Percentiles rank a stretch among this genome's conserved stretches.
Conservation (phyloP, 2,113 vertebrate genomes). For the Apteryx mantelli region DNA sequence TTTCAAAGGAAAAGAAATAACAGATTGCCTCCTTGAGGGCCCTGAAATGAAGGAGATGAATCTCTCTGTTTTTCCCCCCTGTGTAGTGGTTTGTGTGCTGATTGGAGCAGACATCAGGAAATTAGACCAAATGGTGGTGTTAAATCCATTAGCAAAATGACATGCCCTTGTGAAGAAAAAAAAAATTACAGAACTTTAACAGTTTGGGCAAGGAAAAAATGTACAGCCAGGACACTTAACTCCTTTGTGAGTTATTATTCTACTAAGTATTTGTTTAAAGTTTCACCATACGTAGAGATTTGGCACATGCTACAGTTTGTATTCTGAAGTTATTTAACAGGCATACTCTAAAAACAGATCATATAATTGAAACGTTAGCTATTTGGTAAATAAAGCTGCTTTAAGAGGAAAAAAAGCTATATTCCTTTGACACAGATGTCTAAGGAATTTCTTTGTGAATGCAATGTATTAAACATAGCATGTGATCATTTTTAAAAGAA, state of each 20-base stretch:
- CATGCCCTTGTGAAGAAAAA: constrained; percentile 60
- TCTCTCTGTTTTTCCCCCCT: background rate
- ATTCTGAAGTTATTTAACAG: constrained; percentile 72
- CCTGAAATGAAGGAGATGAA: constrained; percentile 51
- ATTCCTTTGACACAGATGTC: background rate
- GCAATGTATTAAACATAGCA: background rate
- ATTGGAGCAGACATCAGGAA: constrained; percentile 77
- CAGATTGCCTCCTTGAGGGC: constrained; percentile 32
- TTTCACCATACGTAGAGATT: constrained; percentile 68
- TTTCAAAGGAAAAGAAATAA: constrained; percentile 44
- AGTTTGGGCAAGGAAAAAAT: constrained; percentile 62
- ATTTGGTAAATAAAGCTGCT: background rate
- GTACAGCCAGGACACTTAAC: constrained; percentile 59
- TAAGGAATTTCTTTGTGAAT: background rate
- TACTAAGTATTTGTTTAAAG: constrained; percentile 69
- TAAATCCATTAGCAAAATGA: constrained; percentile 79
- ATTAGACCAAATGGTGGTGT: constrained; percentile 73
- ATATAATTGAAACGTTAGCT: constrained; percentile 19
- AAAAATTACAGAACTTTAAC: constrained; percentile 60
- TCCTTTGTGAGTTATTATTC: constrained; percentile 66
- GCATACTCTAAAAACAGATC: constrained; percentile 31
- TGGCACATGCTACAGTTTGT: constrained; percentile 35
- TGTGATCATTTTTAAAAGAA: background rate
- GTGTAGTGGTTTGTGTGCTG: constrained; percentile 32
- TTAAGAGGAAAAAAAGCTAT: background rate